Conservation (phyloP, 2,888 invertebrate species). For the Diaprepes abbreviatus region DNA sequence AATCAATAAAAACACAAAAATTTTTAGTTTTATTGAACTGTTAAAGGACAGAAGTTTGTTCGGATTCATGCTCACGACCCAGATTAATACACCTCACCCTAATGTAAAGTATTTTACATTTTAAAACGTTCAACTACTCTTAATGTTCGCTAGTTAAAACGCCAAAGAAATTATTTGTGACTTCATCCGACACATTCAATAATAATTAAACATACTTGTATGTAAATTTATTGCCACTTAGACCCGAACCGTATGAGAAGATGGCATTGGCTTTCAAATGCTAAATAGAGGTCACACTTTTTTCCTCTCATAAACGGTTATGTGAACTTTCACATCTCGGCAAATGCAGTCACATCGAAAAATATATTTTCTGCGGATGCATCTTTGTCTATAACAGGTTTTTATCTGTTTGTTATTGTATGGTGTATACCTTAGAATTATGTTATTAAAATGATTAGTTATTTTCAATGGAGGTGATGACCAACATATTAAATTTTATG, state of each 20-base stretch:
- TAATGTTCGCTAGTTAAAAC: too few species aligned
- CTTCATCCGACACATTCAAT: neutral
- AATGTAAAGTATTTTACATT: too few species aligned
- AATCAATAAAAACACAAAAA: too few species aligned
- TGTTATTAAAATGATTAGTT: constrained; percentile 5
- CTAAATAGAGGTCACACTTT: constrained; percentile 37
- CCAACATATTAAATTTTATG: too few species aligned
- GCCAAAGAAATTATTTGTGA: too few species aligned
- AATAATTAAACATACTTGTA: constrained; percentile 18
- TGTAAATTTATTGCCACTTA: constrained; percentile 12
- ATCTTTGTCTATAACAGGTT: constrained; percentile 9
- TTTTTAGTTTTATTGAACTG: too few species aligned
- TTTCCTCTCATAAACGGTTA: constrained; percentile 30
- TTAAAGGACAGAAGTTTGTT: too few species aligned
- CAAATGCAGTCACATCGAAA: constrained; percentile 26
- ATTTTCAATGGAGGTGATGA: neutral
- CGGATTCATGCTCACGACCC: too few species aligned
- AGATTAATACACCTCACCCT: too few species aligned
- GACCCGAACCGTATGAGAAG: constrained; percentile 24
- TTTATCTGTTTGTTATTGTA: neutral
- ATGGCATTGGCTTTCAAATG: constrained; percentile 31
- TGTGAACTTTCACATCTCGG: constrained; percentile 26
- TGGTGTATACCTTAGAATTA: neutral
- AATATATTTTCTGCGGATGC: constrained; percentile 2
- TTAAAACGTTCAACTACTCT: too few species aligned